These are phyloP conservation scores for Cremastinae sp. DNA, from an alignment of 2,888 invertebrate genomes.

Conservation along the genomic window DNA sequence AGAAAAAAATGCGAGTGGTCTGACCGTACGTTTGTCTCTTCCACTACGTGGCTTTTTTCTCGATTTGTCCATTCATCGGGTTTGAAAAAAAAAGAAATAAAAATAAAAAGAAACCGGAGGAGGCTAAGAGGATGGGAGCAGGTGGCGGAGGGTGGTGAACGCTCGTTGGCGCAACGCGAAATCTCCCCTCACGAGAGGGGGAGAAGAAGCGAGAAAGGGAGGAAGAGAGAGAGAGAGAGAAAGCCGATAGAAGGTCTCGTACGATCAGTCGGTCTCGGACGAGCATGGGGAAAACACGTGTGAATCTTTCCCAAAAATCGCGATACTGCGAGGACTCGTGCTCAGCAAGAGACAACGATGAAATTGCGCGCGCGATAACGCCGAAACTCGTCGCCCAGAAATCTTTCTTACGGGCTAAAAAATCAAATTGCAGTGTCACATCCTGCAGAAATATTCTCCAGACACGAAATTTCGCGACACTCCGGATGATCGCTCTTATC, in stretches of 20 bases:
- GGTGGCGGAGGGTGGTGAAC: too few species aligned
- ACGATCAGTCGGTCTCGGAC: constrained; percentile 70
- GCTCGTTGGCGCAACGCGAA: too few species aligned
- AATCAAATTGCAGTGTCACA: constrained; percentile 26
- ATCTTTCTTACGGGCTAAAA: constrained; percentile 9
- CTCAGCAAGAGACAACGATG: constrained; percentile 5
- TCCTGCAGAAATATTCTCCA: constrained; percentile 14
- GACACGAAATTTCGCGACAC: constrained; percentile 32
- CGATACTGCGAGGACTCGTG: constrained; percentile 29
- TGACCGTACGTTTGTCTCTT: constrained; percentile 49
- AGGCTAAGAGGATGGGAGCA: neutral
- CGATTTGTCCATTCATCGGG: constrained; percentile 51
- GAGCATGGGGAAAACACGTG: constrained; percentile 73
- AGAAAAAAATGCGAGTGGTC: constrained; percentile 13
- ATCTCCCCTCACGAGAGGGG: too few species aligned
- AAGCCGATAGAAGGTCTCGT: constrained; percentile 28
- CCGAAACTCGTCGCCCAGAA: constrained; percentile 1
- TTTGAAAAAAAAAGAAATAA: constrained; percentile 16
- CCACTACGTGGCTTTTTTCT: constrained; percentile 44
- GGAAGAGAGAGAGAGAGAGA: constrained; percentile 30
- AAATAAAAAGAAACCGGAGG: constrained; percentile 10
- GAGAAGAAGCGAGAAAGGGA: constrained; percentile 15
- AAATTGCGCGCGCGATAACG: neutral
- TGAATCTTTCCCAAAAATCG: constrained; percentile 40
- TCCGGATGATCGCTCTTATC: constrained; percentile 44